Evolutionary conservation across 2,113 vertebrate genomes (phyloP).

Genomic region (Plotosus lineatus): DNA sequence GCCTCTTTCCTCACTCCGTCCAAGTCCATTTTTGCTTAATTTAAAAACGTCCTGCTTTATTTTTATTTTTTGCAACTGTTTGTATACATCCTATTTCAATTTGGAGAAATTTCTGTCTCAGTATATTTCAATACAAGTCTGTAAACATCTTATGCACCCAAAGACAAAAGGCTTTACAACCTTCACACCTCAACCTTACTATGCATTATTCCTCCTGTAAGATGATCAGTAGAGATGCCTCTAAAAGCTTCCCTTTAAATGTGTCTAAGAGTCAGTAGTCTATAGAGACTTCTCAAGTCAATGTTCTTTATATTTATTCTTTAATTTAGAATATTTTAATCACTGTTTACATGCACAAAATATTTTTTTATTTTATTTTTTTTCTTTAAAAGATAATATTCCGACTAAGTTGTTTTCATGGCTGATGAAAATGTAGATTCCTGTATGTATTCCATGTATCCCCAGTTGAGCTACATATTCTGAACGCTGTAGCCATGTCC

Average conservation of each 20-base stretch:
- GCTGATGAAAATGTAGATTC: too few relatives aligned
- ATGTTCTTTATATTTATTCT: background rate
- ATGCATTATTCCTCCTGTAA: background rate
- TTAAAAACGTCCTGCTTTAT: background rate
- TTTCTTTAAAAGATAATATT: too few relatives aligned
- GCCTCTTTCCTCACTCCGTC: background rate
- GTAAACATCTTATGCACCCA: constrained; percentile 60
- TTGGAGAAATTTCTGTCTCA: background rate
- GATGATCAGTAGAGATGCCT: background rate
- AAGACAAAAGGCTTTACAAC: constrained; percentile 66
- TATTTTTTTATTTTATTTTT: too few relatives aligned
- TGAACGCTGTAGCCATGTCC: too few relatives aligned
- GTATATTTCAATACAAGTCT: constrained; percentile 45
- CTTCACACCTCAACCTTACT: background rate
- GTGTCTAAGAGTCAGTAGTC: background rate
- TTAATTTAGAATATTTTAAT: background rate
- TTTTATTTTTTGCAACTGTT: background rate
- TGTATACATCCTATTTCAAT: background rate
- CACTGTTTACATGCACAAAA: too few relatives aligned
- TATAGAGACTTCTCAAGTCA: constrained; percentile 4
- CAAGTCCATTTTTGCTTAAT: background rate
- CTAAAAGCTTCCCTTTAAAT: background rate
- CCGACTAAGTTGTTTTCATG: too few relatives aligned
- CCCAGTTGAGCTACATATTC: too few relatives aligned
- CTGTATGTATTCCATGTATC: too few relatives aligned